A percentile compares a stretch with the other conserved stretches of the same genome.
phyloP scores from a whole-genome alignment of 2,113 vertebrate species.

The Chlamydotis undulata region DNA sequence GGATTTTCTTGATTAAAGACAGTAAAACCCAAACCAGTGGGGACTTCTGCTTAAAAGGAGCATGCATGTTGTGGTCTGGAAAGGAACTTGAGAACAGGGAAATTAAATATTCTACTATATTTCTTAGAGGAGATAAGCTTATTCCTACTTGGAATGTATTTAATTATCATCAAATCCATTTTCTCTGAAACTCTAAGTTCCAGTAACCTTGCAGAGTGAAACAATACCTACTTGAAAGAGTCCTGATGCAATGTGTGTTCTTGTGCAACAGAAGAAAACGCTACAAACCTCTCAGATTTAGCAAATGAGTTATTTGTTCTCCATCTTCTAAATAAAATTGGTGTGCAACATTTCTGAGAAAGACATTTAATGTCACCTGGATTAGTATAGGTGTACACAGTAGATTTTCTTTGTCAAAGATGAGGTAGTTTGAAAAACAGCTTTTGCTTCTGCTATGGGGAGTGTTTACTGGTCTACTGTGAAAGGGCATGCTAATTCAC shows the following conservation, averaged over 20 bases:
- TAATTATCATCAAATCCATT: neutral
- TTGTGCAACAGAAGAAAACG: neutral
- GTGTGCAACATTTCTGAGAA: neutral
- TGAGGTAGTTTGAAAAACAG: neutral
- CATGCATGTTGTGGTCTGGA: neutral
- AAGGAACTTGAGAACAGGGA: neutral
- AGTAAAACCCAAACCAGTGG: slow-evolving; percentile 8
- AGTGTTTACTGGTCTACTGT: neutral
- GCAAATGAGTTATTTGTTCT: neutral
- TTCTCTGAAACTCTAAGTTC: neutral
- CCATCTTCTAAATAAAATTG: neutral
- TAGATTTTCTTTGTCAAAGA: neutral
- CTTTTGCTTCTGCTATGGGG: neutral
- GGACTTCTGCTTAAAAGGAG: slow-evolving; percentile 19
- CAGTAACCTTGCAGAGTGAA: neutral
- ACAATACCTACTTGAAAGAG: neutral
- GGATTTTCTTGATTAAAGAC: slow-evolving; percentile 47
- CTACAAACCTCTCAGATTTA: neutral
- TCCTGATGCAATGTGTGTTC: neutral
- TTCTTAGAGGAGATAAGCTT: slow-evolving; percentile 17
- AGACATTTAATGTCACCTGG: neutral
- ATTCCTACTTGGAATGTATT: neutral
- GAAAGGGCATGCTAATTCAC: neutral
- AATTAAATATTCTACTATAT: slow-evolving; percentile 12
- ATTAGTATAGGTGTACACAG: neutral